A percentile compares a stretch with the other conserved stretches of the same genome.
Conservation (phyloP, 2,888 invertebrate genomes). For the Uloborus plumipes region DNA sequence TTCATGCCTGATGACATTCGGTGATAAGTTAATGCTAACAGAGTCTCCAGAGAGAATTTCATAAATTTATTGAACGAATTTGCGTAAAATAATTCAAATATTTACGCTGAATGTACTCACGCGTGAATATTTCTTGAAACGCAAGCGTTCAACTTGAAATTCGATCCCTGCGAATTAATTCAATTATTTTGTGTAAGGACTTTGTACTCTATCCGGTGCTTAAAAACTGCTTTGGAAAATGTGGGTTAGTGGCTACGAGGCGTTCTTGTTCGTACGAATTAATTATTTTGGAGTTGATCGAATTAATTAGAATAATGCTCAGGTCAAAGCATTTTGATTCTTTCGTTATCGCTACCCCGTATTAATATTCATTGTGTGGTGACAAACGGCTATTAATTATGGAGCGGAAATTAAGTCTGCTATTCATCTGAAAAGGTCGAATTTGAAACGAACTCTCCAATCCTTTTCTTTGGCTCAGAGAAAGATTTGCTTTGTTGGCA, state of each 20-base stretch:
- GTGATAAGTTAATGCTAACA: no score
- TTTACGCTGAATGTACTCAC: no score
- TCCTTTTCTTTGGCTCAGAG: constrained; percentile 9
- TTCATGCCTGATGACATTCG: no score
- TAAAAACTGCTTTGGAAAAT: constrained; percentile 32
- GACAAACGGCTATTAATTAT: constrained; percentile 58
- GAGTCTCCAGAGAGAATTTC: no score
- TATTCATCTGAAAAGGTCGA: constrained; percentile 46
- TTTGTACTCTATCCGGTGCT: not conserved
- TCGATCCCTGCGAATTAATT: no score
- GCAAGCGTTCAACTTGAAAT: no score
- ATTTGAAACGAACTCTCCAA: constrained; percentile 45
- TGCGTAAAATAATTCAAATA: no score
- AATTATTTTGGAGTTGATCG: constrained; percentile 55
- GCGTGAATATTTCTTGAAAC: no score
- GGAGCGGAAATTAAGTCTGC: constrained; percentile 57
- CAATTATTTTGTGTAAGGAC: no score
- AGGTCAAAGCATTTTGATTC: constrained; percentile 61
- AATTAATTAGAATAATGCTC: constrained; percentile 44
- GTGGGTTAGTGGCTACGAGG: constrained; percentile 16
- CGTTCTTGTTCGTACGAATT: constrained; percentile 42
- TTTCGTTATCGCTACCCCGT: constrained; percentile 35
- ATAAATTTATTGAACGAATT: no score
- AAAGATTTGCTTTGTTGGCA: constrained; percentile 27
- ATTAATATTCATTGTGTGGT: constrained; percentile 56